phyloP scores from a whole-genome alignment of 2,113 vertebrate species.

The Paralichthys olivaceus region DNA sequence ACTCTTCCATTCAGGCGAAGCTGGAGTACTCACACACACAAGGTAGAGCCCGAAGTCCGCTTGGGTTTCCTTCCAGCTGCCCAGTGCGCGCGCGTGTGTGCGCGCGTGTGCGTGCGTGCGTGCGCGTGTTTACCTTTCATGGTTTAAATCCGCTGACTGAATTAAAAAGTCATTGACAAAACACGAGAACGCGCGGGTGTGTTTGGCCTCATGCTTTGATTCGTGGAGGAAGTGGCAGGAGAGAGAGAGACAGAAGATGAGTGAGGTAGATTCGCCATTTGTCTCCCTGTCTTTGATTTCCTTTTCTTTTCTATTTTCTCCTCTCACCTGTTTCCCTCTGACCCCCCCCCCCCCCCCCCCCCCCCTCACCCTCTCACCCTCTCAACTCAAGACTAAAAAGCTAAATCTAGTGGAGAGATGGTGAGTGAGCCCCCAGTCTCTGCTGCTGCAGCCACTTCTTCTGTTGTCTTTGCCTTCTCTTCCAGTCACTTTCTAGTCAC shows the following conservation, averaged over 20 bases:
- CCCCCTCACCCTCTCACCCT: slow-evolving; percentile 11
- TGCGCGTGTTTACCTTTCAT: not conserved
- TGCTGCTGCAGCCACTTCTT: not conserved
- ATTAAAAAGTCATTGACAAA: slow-evolving; percentile 12
- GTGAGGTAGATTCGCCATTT: not conserved
- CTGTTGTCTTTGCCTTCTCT: not conserved
- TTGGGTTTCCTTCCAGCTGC: not conserved
- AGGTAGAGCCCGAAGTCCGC: slow-evolving; percentile 53
- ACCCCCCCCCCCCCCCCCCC: not conserved
- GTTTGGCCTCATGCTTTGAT: no score
- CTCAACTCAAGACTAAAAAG: not conserved
- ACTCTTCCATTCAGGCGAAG: slow-evolving; percentile 60
- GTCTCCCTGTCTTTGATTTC: no score
- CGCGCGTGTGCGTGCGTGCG: slow-evolving; percentile 1
- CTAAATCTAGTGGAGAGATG: slow-evolving; percentile 29
- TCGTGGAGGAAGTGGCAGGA: slow-evolving; percentile 10
- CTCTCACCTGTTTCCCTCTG: not conserved
- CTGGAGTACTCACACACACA: slow-evolving; percentile 73
- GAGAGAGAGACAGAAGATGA: not conserved
- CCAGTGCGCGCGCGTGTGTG: not conserved
- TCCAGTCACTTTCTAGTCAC: not conserved
- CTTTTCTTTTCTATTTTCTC: slow-evolving; percentile 1
- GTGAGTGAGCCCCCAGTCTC: not conserved
- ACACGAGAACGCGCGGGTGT: no score
- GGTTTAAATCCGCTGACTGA: slow-evolving; percentile 62